Evolutionary conservation across 2,888 invertebrate species (phyloP).

Genomic region (Agrilus cyanescens): DNA sequence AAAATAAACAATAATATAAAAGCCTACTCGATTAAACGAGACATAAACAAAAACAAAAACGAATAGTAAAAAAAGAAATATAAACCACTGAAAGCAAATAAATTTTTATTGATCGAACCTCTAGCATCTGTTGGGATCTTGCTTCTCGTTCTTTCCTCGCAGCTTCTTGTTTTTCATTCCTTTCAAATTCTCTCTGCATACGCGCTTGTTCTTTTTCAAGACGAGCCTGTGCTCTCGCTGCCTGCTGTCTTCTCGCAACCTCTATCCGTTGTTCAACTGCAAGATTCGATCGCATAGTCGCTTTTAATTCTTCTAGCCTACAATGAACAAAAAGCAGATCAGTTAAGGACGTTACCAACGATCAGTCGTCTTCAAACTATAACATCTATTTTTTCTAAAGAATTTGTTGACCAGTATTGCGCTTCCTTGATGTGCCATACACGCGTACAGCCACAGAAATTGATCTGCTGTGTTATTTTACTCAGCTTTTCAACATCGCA

Average conservation of each 20-base stretch:
- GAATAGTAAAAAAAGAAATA: background rate
- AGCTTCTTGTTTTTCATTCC: slow-evolving; percentile 72
- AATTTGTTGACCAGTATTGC: too few species aligned
- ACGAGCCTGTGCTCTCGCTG: slow-evolving; percentile 62
- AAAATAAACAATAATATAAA: slow-evolving; percentile 3
- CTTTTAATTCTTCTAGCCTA: slow-evolving; percentile 56
- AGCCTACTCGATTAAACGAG: background rate
- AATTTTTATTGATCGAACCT: slow-evolving; percentile 46
- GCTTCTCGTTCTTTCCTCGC: slow-evolving; percentile 70
- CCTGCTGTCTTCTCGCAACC: slow-evolving; percentile 59
- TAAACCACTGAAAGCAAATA: slow-evolving; percentile 19
- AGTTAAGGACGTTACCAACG: too few species aligned
- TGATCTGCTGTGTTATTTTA: too few species aligned
- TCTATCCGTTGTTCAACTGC: slow-evolving; percentile 68
- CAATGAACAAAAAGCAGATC: slow-evolving; percentile 9
- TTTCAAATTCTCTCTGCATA: slow-evolving; percentile 59
- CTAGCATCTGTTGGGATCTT: slow-evolving; percentile 73
- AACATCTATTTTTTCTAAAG: too few species aligned
- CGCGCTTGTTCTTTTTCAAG: slow-evolving; percentile 56
- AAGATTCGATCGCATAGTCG: slow-evolving; percentile 48
- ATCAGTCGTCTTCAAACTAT: too few species aligned
- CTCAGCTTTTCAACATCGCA: too few species aligned
- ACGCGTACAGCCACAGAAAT: too few species aligned
- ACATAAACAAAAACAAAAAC: slow-evolving; percentile 1
- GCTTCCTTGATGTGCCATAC: too few species aligned